phyloP scores from a whole-genome alignment of 2,797 vertebrate species.

The Peromyscus melanophrys region DNA sequence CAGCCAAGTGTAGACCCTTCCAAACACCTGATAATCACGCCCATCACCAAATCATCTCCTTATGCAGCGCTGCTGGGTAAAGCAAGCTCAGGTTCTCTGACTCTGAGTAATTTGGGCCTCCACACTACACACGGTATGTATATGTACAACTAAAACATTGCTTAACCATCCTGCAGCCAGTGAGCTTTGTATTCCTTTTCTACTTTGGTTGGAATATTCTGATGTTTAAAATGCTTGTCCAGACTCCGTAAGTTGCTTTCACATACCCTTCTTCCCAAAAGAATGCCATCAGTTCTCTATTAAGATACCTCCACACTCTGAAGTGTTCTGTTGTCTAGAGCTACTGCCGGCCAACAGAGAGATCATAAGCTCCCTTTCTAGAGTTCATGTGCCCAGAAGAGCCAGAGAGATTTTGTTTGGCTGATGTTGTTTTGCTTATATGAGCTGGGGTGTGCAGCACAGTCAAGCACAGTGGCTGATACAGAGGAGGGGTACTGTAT shows the following conservation, averaged over 20 bases:
- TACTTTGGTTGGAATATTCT: neutral
- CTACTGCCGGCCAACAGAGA: neutral
- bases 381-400: neutral
- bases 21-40: too few relatives aligned
- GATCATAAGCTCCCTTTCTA: neutral
- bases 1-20: too few relatives aligned
- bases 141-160: neutral
- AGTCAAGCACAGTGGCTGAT: neutral
- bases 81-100: too few relatives aligned
- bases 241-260: neutral
- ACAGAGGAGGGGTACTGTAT: accelerated
- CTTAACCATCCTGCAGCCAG: neutral
- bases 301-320: neutral
- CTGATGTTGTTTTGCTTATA: too few relatives aligned
- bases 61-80: too few relatives aligned
- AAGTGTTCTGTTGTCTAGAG: neutral
- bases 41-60: too few relatives aligned
- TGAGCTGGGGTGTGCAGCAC: accelerated
- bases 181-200: neutral
- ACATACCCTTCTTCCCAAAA: neutral
- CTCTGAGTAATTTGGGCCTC: too few relatives aligned
- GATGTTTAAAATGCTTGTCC: neutral
- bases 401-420: neutral
- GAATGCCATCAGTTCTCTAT: neutral
- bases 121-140: neutral